Evolutionary conservation across 1,140 invertebrate species (phyloP), one percentile per base, ranked within the genome.

Genomic region (Drosophila funebris): DNA sequence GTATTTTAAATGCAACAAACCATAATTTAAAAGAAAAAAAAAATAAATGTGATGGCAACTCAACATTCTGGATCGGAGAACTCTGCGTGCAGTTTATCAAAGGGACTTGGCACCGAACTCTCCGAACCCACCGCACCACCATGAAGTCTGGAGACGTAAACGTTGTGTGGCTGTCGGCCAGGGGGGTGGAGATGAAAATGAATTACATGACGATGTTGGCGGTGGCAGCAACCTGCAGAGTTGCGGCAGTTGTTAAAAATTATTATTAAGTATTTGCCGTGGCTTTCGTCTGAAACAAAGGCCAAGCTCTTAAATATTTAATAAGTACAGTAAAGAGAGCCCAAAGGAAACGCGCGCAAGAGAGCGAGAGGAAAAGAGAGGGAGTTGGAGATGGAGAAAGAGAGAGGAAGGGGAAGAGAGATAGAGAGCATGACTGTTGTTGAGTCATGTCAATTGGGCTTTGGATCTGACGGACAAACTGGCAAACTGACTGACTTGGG

Each of bases 271-370:
- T 88, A 87, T 87, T 87, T 87, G 83, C 78, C 71, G 70, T 54
- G 71, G 52, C 78, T 66, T 61, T 37, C 31, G 82, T 67, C 81
- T 67, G 62, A 77, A 88, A 87, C 82, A 87, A 87, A 87, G 82
- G 75, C 78, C 78, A 87, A 82, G 83, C 82, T 87, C 82, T 87
- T 87, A 88, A 87, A 87, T 87, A 87, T 87, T 87, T 87, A 87
- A 87, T 87, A 88, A 87, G 83, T 73, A 76, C 80, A 87, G n/a
- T 78, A 87, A 75, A 78, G 74, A 72, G 29, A 37, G 27, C 33
- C 53, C 62, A 53, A 48, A 57, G 56, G 56, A 68, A 20, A 44
- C 58, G 61, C 22, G n/a, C 6, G 6, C 24, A 27, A 6, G 0
- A 27, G 57, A 16, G 18, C 14, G 31, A 27, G n/a, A 27, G 43